Evolutionary conservation across 2,888 invertebrate species (phyloP).

Genomic region (Metellina segmentata): DNA sequence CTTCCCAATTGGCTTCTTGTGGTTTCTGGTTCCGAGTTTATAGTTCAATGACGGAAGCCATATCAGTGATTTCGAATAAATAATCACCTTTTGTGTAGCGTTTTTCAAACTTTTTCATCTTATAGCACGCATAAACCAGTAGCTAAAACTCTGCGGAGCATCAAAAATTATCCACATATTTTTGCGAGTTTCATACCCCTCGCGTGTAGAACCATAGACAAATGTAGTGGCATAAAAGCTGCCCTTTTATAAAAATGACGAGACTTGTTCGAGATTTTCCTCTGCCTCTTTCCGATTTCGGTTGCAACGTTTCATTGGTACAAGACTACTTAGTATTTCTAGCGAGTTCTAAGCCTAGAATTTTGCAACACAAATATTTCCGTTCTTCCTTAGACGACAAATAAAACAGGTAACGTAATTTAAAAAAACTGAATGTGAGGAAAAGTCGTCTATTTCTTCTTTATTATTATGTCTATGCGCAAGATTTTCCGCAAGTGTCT

Average conservation of each 20-base stretch:
- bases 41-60: too few species aligned
- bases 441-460: not conserved
- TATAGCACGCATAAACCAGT: too few species aligned
- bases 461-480: too few species aligned
- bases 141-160: too few species aligned
- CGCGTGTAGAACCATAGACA: conserved; percentile 1
- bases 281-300: not conserved
- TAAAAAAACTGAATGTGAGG: not conserved
- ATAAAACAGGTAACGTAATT: not conserved
- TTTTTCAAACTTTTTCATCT: too few species aligned
- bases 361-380: not conserved
- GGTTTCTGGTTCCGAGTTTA: too few species aligned
- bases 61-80: too few species aligned
- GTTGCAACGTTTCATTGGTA: not conserved
- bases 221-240: not conserved
- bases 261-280: not conserved
- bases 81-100: too few species aligned
- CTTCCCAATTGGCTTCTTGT: too few species aligned
- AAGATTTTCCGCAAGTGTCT: too few species aligned
- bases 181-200: not conserved
- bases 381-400: not conserved
- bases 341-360: not conserved
- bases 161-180: too few species aligned
- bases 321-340: not conserved
- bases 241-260: conserved; percentile 20